Base-by-base conservation (phyloP, 2,888 invertebrate genomes). In the Diarsia brunnea region DNA sequence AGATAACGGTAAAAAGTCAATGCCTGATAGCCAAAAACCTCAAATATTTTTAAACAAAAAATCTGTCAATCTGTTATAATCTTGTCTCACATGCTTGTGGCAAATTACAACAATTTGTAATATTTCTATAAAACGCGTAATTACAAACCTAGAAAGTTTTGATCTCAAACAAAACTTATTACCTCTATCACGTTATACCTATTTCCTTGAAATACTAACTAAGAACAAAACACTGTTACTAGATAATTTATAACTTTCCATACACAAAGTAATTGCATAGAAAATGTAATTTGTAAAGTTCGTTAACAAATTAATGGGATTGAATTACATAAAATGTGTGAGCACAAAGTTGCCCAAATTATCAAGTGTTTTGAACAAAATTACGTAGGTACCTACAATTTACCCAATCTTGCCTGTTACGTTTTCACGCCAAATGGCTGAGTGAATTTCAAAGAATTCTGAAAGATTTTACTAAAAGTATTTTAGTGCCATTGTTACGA, bases 141-240 rank as follows among this genome's bases (percentile, higher is more conserved):
- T 70, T 43, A 64, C 12, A 21, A 12, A 38, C 12, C n/a, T 21
- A 16, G 31, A 61, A 72, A 69, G 45, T 51, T 65, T 27, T 45
- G 19, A 71, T 63, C n/a, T 38, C 61, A 24, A 64, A 68, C 49
- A 43, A 67, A 73, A 64, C 61, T 65, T 68, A 27, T 49, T 10
- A n/a, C 14, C 14, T 21, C 38, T 10, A 58, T 51, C 19, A 31
- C 14, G 24, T 77, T 38, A 43, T 5, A 16, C 43, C 31, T 27
- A 68, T n/a, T 47, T 61, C 5, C 65, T 24, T 53, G 45, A 82
- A 65, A 61, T 61, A 63, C 47, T 66, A 79, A 68, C 14, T 64
- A n/a, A 31, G 27, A 60, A 69, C 14, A 58, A 21, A 79, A 69
- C 14, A 73, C 69, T 16, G 38, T 43, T 12, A 58, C 1, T 16